Evolutionary conservation across 1,140 invertebrate species (phyloP), one percentile per base, ranked within the genome.

Genomic region (Oreohelix idahoensis): DNA sequence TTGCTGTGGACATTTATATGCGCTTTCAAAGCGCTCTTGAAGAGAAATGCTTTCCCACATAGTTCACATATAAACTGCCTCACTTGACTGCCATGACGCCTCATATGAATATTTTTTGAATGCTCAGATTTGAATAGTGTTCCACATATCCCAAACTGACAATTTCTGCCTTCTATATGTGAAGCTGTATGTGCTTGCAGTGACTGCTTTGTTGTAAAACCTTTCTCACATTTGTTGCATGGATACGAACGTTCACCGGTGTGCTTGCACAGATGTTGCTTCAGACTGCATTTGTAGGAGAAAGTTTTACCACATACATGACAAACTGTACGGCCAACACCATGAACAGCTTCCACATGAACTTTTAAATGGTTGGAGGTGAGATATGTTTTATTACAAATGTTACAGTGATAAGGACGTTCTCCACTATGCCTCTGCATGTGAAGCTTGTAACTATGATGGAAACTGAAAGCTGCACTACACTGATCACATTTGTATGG

Each of bases 171-270:
- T 0, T 81, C 78, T 84, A 95, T 93, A 75, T 88, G 86, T 0
- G 88, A 86, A 66, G 85, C 85, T 10, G 78, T 83, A 94, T 91
- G 96, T 95, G 94, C 96, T 95, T 92, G 95, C 93, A 94, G 95
- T 90, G 97, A 97, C 89, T 97, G 97, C 89, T 97, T 97, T 53
- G 96, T 94, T 70, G 97, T 97, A 91, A 98, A 98, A 90, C 87
- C 85, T 79, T 96, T 95, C 36, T 94, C 94, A 90, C 97, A 97
- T 79, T 95, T 93, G 0, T 93, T 91, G 90, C 97, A 98, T 89
- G 94, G 94, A 91, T 95, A 96, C 0, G 96, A 96, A 85, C 95
- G 95, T 83, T 95, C 94, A 77, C 96, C 96, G 0, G 97, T 98
- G 91, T 99, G 97, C 2, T 95, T 95, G 91, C 96, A 95, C 86